Base-by-base conservation (phyloP, 2,888 invertebrate species). In the Himalopsyche kuldschensis region DNA sequence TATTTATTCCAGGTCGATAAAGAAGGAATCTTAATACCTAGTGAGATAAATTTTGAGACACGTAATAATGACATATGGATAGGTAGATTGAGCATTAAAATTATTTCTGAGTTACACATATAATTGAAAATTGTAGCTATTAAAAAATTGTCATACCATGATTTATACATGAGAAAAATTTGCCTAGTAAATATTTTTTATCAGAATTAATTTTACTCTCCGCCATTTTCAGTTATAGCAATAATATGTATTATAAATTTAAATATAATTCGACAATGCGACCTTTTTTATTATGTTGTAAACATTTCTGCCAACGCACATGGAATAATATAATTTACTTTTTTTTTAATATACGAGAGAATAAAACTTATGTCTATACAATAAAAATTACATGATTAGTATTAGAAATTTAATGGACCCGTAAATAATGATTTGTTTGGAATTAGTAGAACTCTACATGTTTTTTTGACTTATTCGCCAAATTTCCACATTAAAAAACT, bases 361-460 rank as follows among this genome's bases (percentile, higher is more conserved):
- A 69, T 55, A 77, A 55, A 35, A 32, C 82, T 82, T 82, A 81
- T 55, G 27, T 46, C 81, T 76, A 75, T 69, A 77, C 77, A 63
- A 78, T 69, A 69, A 82, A 82, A 79, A 81, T 81, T 80, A 80
- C 27, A 83, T 47, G 55, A 82, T 81, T 84, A 83, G 76, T 27
- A 69, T 85, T 82, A 84, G 84, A 82, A 79, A 55, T 81, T 82
- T 83, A 77, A 81, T 85, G 85, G 85, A 85, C 85, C 85, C 85
- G 85, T 85, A 85, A 85, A 85, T 84, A 84, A 85, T 84, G 79
- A 85, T 85, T 85, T 85, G 82, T 85, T 85, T 85, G 80, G 83
- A 84, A 83, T 79, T 63, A 84, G 82, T 75, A 84, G 75, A 82
- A 80, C 47, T 11, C 69, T 85, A 84, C 83, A 77, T 76, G 55